Base-by-base conservation (phyloP, 1,140 invertebrate genomes). In the Caerostris extrusa region DNA sequence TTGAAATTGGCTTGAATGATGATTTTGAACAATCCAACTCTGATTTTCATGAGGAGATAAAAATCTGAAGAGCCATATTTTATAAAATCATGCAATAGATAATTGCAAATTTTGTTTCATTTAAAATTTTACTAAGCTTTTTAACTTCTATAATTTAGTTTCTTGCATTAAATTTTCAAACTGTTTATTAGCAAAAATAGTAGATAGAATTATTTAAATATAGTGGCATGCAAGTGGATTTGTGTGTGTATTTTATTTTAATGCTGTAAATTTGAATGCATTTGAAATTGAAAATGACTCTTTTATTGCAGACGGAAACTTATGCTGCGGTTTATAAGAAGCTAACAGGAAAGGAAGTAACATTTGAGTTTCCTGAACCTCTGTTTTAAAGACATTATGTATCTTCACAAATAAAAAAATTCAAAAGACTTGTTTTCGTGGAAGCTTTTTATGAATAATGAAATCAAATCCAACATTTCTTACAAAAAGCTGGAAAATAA, bases 261-360 rank as follows among this genome's bases (percentile, higher is more conserved):
- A n/a, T n/a, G n/a, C n/a, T n/a, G n/a, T n/a, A n/a, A n/a, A n/a
- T n/a, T n/a, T n/a, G n/a, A n/a, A n/a, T n/a, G 34, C 34, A 34
- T 34, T 34, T 34, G 34, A 34, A 34, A 34, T 34, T 34, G 34
- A 34, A 34, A 34, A 34, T 34, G 34, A 34, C 34, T 34, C 50
- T 57, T 81, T 95, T 95, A 94, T 97, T 97, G 92, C 96, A 99
- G 98, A 98, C 99, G 95, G 99, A 99, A 95, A 99, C 99, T 83
- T 99, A 99, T 97, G 97, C 98, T 95, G 98, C 98, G 94, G 98
- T 99, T 93, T 99, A 99, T 97, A 99, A 99, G 97, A 99, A 99
- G 96, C 96, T 99, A 94, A 99, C 99, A 95, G 99, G 99, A 95
- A 98, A 99, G 95, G 98, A 99, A 97, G 99, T 99, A 87, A 98